These are phyloP conservation scores for Chelonus insularis DNA, from an alignment of 1,140 invertebrate species.

Conservation along the genomic window DNA sequence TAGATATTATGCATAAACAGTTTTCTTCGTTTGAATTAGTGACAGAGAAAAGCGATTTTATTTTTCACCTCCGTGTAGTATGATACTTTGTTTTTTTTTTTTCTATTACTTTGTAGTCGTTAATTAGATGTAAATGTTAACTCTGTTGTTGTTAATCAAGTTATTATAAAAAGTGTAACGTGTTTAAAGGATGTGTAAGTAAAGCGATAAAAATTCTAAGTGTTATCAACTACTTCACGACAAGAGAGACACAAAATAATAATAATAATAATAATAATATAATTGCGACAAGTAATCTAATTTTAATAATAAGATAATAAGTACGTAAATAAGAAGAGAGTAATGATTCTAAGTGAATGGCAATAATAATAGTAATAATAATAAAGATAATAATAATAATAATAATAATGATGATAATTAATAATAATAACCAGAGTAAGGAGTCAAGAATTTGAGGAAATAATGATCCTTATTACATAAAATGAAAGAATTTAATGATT, in stretches of 20 bases:
- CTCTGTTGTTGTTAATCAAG: background rate
- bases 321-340: constrained; percentile 9
- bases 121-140: too few relatives aligned
- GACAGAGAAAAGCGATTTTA: too few relatives aligned
- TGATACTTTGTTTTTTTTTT: too few relatives aligned
- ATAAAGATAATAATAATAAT: constrained; percentile 37
- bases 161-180: constrained; percentile 2
- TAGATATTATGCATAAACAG: too few relatives aligned
- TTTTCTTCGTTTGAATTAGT: too few relatives aligned
- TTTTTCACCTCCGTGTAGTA: too few relatives aligned
- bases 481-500: too few relatives aligned
- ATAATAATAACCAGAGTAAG: constrained; percentile 26
- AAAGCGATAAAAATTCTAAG: constrained; percentile 34
- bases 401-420: constrained; percentile 33
- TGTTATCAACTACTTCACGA: constrained; percentile 39
- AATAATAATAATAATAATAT: constrained; percentile 37
- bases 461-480: too few relatives aligned
- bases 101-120: too few relatives aligned
- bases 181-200: constrained; percentile 11
- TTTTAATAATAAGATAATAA: constrained; percentile 1
- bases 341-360: constrained; percentile 30
- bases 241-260: constrained; percentile 40
- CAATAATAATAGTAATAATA: constrained; percentile 35
- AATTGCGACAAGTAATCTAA: constrained; percentile 1
- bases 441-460: constrained; percentile 16